Conservation (phyloP, 2,797 vertebrate species). For the Oreochromis grahami region DNA sequence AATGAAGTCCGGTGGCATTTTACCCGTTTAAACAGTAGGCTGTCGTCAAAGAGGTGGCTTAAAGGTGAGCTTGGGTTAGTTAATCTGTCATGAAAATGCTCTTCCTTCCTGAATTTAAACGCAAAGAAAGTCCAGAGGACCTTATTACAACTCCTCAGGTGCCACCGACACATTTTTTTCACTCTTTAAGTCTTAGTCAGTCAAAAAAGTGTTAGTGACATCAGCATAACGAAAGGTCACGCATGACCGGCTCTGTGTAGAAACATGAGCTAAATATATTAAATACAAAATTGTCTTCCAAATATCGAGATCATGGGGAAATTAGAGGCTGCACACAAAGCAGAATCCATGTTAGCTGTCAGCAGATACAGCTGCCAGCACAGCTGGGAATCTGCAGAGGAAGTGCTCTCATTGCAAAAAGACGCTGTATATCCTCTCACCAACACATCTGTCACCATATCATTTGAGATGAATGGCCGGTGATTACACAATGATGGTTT, state of each 20-base stretch:
- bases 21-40: background rate
- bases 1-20: slow-evolving; percentile 25
- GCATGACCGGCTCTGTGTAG: background rate
- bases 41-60: background rate
- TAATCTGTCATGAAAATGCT: background rate
- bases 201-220: background rate
- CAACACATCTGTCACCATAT: slow-evolving; percentile 60
- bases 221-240: background rate
- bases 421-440: slow-evolving; percentile 24
- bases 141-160: background rate
- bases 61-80: background rate
- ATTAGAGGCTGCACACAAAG: slow-evolving; percentile 43
- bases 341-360: slow-evolving; percentile 36
- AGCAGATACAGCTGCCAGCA: slow-evolving; percentile 55
- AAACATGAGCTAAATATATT: slow-evolving; percentile 1
- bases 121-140: background rate
- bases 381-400: slow-evolving; percentile 56
- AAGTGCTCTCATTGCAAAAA: slow-evolving; percentile 44
- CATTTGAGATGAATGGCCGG: slow-evolving; percentile 56
- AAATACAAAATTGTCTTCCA: slow-evolving; percentile 1
- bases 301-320: slow-evolving; percentile 22
- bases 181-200: background rate
- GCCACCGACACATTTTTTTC: background rate
- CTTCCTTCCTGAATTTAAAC: background rate
- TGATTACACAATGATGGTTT: slow-evolving; percentile 55